These are phyloP conservation scores for Petrocephalus schoutedeni DNA, from an alignment of 2,797 vertebrate species.

Conservation along the genomic window DNA sequence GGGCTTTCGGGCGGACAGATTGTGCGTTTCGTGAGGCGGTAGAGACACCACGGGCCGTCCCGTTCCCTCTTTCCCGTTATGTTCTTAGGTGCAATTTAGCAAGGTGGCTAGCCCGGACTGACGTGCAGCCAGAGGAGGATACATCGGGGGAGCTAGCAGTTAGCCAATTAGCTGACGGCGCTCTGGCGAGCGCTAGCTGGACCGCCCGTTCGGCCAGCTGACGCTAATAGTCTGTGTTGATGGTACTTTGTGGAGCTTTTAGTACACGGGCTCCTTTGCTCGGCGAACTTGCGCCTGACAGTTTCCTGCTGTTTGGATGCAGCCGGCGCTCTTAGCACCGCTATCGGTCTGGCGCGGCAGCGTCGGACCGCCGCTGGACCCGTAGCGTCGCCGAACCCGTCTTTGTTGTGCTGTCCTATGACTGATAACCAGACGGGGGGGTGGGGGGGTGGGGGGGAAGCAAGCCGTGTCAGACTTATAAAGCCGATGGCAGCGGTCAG, in stretches of 20 bases:
- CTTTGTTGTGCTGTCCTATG: not conserved
- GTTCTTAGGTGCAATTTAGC: constrained; percentile 13
- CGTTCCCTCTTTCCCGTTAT: constrained; percentile 20
- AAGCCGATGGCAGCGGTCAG: not conserved
- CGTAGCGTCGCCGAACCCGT: not conserved
- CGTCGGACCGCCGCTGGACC: not conserved
- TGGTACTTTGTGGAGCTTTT: not conserved
- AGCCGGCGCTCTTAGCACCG: not conserved
- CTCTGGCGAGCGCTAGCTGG: not conserved
- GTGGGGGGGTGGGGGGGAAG: not conserved
- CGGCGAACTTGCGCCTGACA: not conserved
- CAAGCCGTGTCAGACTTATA: not conserved
- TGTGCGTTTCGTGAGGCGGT: not conserved
- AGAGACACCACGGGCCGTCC: not conserved
- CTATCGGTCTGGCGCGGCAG: not conserved
- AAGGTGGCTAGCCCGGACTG: not conserved
- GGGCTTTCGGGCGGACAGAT: not conserved
- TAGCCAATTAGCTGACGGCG: constrained; percentile 10
- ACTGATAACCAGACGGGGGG: not conserved
- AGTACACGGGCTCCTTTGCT: not conserved
- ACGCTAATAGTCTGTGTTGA: not conserved
- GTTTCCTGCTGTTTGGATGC: not conserved
- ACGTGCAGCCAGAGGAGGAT: not conserved
- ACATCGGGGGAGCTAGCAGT: not conserved
- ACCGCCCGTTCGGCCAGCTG: not conserved